Conservation (phyloP, 2,113 vertebrate genomes). For the Aegithalos caudatus region DNA sequence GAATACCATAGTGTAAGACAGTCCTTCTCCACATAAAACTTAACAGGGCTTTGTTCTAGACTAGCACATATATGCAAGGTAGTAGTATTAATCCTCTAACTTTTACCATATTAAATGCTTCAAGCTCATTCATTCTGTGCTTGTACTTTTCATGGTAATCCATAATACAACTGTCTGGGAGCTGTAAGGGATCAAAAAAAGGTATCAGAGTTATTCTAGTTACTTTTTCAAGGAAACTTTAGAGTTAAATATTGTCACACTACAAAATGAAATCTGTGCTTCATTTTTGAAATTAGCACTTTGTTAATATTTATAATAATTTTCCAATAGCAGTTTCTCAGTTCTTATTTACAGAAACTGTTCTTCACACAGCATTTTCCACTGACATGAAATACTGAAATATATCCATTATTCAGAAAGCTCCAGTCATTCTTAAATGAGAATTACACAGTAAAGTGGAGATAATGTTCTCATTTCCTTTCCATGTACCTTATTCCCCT, state of each 20-base stretch:
- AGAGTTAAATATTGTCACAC: neutral
- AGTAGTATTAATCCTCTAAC: slow-evolving; percentile 21
- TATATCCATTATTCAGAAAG: neutral
- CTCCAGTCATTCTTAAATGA: neutral
- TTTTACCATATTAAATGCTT: slow-evolving; percentile 94
- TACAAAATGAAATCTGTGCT: neutral
- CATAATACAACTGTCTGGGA: slow-evolving; percentile 82
- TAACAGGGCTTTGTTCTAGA: slow-evolving; percentile 44
- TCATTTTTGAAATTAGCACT: slow-evolving; percentile 27
- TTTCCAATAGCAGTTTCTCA: neutral
- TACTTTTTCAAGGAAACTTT: slow-evolving; percentile 1
- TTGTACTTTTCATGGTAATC: slow-evolving; percentile 83
- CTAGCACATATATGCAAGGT: neutral
- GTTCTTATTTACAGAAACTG: neutral
- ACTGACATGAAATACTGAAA: neutral
- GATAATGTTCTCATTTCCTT: neutral
- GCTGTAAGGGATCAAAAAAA: slow-evolving; percentile 63
- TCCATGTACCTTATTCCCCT: neutral
- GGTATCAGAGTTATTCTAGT: neutral
- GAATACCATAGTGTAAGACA: slow-evolving; percentile 35
- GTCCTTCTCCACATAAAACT: slow-evolving; percentile 50
- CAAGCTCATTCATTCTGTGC: slow-evolving; percentile 84
- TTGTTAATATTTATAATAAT: neutral
- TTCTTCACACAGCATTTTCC: neutral
- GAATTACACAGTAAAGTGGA: neutral